A percentile compares a stretch with the other conserved stretches of the same genome.
Evolutionary conservation across 2,113 vertebrate species (phyloP).

Genomic region (Prietella phreatophila): DNA sequence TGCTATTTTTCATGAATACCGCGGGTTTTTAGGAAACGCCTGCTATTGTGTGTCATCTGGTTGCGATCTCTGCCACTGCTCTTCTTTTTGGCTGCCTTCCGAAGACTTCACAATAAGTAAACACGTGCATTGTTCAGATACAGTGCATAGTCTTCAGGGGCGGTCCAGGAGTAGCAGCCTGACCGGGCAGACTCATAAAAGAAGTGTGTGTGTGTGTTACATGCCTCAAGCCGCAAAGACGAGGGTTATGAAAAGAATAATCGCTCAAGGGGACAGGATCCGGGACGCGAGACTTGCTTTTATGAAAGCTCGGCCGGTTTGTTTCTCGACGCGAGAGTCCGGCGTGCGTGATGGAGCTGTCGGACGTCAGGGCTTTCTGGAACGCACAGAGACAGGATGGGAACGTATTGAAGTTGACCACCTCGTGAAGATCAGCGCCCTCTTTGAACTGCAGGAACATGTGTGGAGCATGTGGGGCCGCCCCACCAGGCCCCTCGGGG

Average conservation of each 20-base stretch:
- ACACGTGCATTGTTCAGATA: slow-evolving; percentile 38
- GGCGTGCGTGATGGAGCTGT: slow-evolving; percentile 31
- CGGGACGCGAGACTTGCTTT: neutral
- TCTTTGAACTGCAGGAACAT: slow-evolving; percentile 54
- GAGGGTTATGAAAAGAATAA: neutral
- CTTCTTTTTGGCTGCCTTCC: neutral
- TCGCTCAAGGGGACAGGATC: neutral
- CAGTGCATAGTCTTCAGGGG: slow-evolving; percentile 19
- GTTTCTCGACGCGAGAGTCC: neutral
- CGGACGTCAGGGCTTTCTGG: slow-evolving; percentile 16
- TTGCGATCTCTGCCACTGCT: slow-evolving; percentile 7
- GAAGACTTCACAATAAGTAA: slow-evolving; percentile 21
- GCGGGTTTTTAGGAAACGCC: slow-evolving; percentile 13
- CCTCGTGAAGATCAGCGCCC: slow-evolving; percentile 41
- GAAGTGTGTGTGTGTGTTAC: slow-evolving; percentile 38
- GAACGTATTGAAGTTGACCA: slow-evolving; percentile 35
- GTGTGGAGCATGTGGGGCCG: slow-evolving; percentile 55
- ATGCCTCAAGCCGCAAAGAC: slow-evolving; percentile 5
- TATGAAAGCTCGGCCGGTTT: neutral
- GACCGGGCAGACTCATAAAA: slow-evolving; percentile 30
- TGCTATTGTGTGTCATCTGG: slow-evolving; percentile 8
- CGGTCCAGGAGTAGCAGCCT: neutral
- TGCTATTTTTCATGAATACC: neutral
- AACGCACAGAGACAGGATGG: slow-evolving; percentile 14
- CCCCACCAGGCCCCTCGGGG: slow-evolving; percentile 37